A percentile compares a stretch with the other conserved stretches of the same genome.
Evolutionary conservation across 2,113 vertebrate genomes (phyloP).

Genomic region (Pluvialis apricaria): DNA sequence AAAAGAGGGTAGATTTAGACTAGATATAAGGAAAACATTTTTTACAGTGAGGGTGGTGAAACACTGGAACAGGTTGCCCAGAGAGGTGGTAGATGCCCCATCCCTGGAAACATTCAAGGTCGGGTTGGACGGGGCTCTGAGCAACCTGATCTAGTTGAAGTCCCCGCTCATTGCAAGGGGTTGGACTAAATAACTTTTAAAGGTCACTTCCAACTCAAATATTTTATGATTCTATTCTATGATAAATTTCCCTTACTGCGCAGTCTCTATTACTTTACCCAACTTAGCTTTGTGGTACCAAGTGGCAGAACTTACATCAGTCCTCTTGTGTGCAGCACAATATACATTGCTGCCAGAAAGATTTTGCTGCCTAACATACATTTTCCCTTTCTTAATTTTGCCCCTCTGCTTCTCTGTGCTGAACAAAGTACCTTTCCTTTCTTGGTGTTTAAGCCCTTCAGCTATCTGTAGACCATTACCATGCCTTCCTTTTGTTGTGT

Average conservation of each 20-base stretch:
- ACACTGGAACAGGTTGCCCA: background rate
- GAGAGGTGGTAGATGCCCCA: background rate
- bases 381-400: background rate
- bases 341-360: background rate
- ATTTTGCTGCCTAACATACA: background rate
- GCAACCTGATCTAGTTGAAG: background rate
- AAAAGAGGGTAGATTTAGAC: background rate
- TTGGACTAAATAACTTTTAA: background rate
- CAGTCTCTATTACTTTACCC: background rate
- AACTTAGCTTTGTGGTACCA: background rate
- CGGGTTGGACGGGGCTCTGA: background rate
- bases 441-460: background rate
- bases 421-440: background rate
- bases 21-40: background rate
- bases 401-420: background rate
- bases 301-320: background rate
- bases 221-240: background rate
- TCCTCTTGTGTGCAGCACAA: background rate
- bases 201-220: background rate
- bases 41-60: background rate
- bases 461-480: background rate
- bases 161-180: background rate
- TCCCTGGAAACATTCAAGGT: background rate
- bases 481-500: background rate
- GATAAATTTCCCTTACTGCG: background rate